A percentile compares a stretch with the other conserved stretches of the same genome.
These are phyloP conservation scores for Acanthis flammea DNA, from an alignment of 2,797 vertebrate genomes.

Conservation along the genomic window DNA sequence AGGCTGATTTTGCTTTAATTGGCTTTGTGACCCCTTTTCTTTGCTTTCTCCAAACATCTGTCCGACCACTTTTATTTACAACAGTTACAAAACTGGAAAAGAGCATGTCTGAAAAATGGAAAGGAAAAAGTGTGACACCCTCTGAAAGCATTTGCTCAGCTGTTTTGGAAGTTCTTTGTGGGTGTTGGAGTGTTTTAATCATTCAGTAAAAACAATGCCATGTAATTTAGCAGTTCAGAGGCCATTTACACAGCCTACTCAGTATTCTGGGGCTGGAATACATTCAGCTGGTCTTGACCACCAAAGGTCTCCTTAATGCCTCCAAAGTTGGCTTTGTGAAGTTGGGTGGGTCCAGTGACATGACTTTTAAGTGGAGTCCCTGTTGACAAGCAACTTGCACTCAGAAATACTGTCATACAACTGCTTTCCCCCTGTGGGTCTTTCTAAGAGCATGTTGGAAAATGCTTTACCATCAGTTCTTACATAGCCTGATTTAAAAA, in stretches of 20 bases:
- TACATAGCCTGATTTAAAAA: neutral
- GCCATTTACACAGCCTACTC: slow-evolving; percentile 29
- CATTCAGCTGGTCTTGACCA: slow-evolving; percentile 8
- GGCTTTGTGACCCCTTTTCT: neutral
- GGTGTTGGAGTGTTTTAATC: slow-evolving; percentile 62
- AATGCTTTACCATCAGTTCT: neutral
- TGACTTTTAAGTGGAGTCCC: neutral
- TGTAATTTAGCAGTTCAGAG: slow-evolving; percentile 46
- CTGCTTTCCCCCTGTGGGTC: neutral
- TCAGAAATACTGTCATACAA: neutral
- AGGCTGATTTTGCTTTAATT: neutral
- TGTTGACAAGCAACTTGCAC: neutral
- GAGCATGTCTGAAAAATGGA: slow-evolving; percentile 20
- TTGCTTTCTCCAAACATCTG: neutral
- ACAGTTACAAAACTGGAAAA: neutral
- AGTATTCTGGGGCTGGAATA: neutral
- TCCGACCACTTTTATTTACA: neutral
- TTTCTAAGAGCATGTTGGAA: neutral
- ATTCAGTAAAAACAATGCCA: slow-evolving; percentile 56
- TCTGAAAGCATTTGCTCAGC: slow-evolving; percentile 26
- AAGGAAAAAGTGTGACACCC: slow-evolving; percentile 54
- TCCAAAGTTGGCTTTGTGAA: neutral
- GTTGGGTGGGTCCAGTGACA: neutral
- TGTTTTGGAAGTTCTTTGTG: slow-evolving; percentile 55
- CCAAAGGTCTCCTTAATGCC: neutral